Conservation (phyloP, 2,888 invertebrate species). For the Odontothrips loti region DNA sequence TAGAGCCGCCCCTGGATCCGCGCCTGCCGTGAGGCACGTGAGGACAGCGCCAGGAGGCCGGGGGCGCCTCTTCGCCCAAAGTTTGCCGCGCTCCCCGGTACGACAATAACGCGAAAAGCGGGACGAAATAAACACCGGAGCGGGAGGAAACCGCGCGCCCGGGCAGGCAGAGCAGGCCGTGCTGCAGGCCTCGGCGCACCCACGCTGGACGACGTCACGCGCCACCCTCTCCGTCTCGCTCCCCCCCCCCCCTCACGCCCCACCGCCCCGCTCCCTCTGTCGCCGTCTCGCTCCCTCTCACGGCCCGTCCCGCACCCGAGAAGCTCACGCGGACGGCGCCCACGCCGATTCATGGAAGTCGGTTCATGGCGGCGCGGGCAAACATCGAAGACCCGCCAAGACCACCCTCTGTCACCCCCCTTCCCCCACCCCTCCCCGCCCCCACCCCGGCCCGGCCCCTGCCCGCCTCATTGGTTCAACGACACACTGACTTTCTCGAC, state of each 20-base stretch:
- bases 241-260: slow-evolving; percentile 3
- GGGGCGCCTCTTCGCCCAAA: too few species aligned
- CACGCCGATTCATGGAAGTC: slow-evolving; percentile 24
- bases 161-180: neutral
- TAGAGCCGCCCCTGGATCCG: too few species aligned
- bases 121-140: too few species aligned
- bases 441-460: neutral
- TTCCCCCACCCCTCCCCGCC: slow-evolving; percentile 21
- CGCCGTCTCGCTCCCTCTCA: neutral
- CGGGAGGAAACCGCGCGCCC: neutral
- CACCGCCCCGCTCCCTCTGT: slow-evolving; percentile 27
- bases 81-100: too few species aligned
- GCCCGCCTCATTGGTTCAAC: slow-evolving; percentile 35
- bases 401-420: too few species aligned
- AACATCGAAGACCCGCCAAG: too few species aligned
- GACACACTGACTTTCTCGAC: slow-evolving; percentile 40
- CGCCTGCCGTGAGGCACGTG: too few species aligned
- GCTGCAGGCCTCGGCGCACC: neutral
- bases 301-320: neutral
- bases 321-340: neutral
- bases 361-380: too few species aligned
- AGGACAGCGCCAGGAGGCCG: too few species aligned
- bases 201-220: slow-evolving; percentile 27
- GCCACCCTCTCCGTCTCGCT: neutral
- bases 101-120: too few species aligned